These are phyloP conservation scores for Nomada lathburiana DNA, from an alignment of 2,888 invertebrate genomes.

Conservation along the genomic window DNA sequence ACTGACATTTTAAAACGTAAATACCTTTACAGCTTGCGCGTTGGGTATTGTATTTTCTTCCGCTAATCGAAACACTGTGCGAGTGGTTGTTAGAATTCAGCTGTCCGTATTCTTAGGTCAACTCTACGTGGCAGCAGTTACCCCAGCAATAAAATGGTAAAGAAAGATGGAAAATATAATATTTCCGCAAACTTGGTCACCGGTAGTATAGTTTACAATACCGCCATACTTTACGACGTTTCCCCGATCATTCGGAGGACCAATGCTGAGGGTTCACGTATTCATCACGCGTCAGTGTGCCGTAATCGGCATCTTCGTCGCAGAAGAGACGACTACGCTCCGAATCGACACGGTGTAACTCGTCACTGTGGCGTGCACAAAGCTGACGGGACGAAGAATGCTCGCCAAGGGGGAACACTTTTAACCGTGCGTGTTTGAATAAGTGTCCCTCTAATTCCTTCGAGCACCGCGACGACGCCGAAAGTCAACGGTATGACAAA, in stretches of 20 bases:
- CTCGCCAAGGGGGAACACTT: constrained; percentile 53
- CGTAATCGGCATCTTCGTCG: constrained; percentile 17
- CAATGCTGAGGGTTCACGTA: constrained; percentile 33
- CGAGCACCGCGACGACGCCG: constrained; percentile 64
- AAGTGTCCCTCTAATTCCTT: constrained; percentile 72
- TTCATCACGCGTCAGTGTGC: constrained; percentile 46
- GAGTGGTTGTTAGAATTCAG: no score
- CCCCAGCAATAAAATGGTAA: background rate
- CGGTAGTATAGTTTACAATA: constrained; percentile 20
- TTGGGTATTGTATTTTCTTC: no score
- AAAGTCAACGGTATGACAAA: constrained; percentile 70
- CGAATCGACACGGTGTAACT: constrained; percentile 56
- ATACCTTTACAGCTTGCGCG: no score
- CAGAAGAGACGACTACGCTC: constrained; percentile 31
- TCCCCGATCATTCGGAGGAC: constrained; percentile 37
- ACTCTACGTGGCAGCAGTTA: no score
- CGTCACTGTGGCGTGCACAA: constrained; percentile 51
- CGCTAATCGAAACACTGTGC: no score
- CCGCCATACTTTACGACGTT: constrained; percentile 6
- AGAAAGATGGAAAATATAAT: background rate
- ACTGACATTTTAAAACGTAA: no score
- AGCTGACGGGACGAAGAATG: constrained; percentile 54
- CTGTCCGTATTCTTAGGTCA: no score
- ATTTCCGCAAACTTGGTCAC: constrained; percentile 21
- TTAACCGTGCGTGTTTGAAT: constrained; percentile 71